Evolutionary conservation across 2,797 vertebrate species (phyloP).

Genomic region (Eleutherodactylus coqui): DNA sequence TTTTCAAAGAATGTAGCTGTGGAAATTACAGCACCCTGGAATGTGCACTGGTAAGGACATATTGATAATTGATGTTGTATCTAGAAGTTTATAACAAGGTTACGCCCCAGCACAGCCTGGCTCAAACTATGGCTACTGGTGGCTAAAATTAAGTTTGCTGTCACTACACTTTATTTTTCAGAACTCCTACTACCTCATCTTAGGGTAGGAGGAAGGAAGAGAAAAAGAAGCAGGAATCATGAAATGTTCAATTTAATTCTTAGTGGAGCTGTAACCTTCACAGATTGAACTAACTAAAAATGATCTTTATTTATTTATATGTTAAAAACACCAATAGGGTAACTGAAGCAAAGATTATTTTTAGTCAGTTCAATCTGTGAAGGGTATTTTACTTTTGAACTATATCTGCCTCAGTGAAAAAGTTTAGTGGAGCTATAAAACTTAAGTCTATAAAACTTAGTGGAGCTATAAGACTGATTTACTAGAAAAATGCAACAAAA

Average conservation of each 20-base stretch:
- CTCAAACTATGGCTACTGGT: not conserved
- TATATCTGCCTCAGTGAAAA: too few relatives aligned
- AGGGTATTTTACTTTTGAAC: too few relatives aligned
- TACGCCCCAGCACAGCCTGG: not conserved
- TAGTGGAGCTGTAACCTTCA: too few relatives aligned
- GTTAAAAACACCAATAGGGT: too few relatives aligned
- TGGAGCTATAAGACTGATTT: too few relatives aligned
- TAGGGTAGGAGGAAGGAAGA: not conserved
- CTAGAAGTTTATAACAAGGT: not conserved
- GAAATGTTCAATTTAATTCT: not conserved
- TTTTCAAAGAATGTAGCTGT: constrained; percentile 88
- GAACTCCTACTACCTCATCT: not conserved
- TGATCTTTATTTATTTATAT: too few relatives aligned
- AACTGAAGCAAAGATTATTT: too few relatives aligned
- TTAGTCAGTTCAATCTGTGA: too few relatives aligned
- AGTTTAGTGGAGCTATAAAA: too few relatives aligned
- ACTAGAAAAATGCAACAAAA: too few relatives aligned
- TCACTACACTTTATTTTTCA: not conserved
- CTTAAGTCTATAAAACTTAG: too few relatives aligned
- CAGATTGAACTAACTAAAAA: too few relatives aligned
- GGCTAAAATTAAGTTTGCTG: not conserved
- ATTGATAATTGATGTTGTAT: not conserved
- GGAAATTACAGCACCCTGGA: constrained; percentile 78
- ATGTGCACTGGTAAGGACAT: constrained; percentile 87
- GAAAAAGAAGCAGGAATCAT: not conserved